Evolutionary conservation across 2,888 invertebrate species (phyloP).

Genomic region (Drosophila robusta): DNA sequence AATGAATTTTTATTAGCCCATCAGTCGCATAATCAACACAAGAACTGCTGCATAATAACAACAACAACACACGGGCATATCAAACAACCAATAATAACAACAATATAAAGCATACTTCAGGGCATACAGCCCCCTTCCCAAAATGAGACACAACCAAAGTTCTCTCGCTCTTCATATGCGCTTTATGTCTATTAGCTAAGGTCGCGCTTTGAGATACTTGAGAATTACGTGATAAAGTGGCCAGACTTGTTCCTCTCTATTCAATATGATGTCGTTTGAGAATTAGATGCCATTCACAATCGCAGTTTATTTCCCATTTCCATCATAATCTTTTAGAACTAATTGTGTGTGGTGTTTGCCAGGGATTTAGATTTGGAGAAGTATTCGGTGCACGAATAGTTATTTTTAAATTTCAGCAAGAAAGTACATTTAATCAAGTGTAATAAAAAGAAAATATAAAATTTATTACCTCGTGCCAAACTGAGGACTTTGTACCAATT

Average conservation of each 20-base stretch:
- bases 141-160: constrained; percentile 22
- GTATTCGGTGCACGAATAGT: constrained; percentile 4
- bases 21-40: constrained; percentile 61
- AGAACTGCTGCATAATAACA: constrained; percentile 76
- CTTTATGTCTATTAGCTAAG: constrained; percentile 36
- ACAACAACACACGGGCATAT: constrained; percentile 48
- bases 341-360: constrained; percentile 34
- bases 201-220: constrained; percentile 53
- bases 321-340: constrained; percentile 41
- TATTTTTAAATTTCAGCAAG: constrained; percentile 20
- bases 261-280: not conserved
- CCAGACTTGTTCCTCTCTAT: constrained; percentile 40
- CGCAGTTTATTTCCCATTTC: constrained; percentile 24
- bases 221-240: constrained; percentile 80
- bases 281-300: constrained; percentile 23
- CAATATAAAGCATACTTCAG: constrained; percentile 56
- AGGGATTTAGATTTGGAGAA: constrained; percentile 4
- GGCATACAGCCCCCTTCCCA: constrained; percentile 25
- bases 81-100: constrained; percentile 62
- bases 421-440: constrained; percentile 10
- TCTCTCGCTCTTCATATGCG: constrained; percentile 6
- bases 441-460: constrained; percentile 4
- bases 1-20: constrained; percentile 81
- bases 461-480: constrained; percentile 12
- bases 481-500: constrained; percentile 52